Base-by-base conservation (phyloP, 1,140 invertebrate genomes). In the Brevipalpus yothersi region DNA sequence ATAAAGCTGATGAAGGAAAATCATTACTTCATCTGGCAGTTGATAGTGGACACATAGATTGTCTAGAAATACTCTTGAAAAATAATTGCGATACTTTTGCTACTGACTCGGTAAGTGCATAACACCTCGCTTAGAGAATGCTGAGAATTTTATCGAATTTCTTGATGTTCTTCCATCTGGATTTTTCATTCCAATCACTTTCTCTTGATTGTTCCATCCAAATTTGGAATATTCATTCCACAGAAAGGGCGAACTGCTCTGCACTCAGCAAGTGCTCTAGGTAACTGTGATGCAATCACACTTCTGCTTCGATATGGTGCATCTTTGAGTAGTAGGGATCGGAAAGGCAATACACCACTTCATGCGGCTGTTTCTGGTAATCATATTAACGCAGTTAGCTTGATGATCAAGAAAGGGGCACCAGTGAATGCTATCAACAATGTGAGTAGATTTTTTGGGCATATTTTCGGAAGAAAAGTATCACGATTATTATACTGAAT, bases 291-390 rank as follows among this genome's bases (percentile, higher is more conserved):
- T 19, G 67, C 72, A 4, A 67, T 70, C 23, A 58, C 58, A 51
- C 66, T 64, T 58, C 63, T 73, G 12, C 64, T 73, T 17, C 64
- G 69, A 61, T 64, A 69, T 63, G 68, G 69, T 61, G 71, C 70
- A 63, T 69, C 70, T 59, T 57, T 71, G 13, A 71, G 73, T 61
- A 66, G 69, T 59, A 70, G 69, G 63, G 73, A 74, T 45, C 60
- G 58, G 17, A 62, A 62, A 47, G 61, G 61, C 17, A 62, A 62
- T 43, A 62, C 61, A 17, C 76, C 83, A 1, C 69, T 86, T n/a
- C 83, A 86, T 69, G 71, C 83, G 49, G 81, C 83, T 21, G 82
- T 80, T 56, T 76, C 79, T 59, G 77, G 77, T 1, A 83, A 84
- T 67, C 78, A 82, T 61, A 71, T 75, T 4, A 78, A 82, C 57